phyloP scores from a whole-genome alignment of 1,140 invertebrate genomes.

The Thereuonema tuberculata region DNA sequence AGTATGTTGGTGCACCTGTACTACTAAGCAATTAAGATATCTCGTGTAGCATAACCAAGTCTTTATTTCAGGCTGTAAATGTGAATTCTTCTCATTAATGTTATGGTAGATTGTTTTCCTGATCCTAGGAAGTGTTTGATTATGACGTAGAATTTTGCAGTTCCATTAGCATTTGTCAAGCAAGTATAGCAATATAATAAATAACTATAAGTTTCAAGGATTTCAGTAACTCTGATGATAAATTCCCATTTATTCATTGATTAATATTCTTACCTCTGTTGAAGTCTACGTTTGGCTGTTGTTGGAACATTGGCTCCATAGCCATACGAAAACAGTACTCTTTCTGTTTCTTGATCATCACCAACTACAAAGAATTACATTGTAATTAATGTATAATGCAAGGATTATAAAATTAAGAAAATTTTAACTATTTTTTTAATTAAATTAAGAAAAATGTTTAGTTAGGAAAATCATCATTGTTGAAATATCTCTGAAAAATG shows the following conservation, averaged over 20 bases:
- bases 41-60: too few relatives aligned
- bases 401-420: conserved; percentile 18
- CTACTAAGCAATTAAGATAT: too few relatives aligned
- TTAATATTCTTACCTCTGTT: conserved; percentile 32
- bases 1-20: too few relatives aligned
- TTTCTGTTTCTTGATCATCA: background rate
- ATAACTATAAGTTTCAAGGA: conserved; percentile 16
- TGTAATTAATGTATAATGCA: too few relatives aligned
- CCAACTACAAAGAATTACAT: background rate
- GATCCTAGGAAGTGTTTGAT: conserved; percentile 28
- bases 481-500: too few relatives aligned
- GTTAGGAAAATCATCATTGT: too few relatives aligned
- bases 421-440: too few relatives aligned
- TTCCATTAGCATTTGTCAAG: conserved; percentile 30
- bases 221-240: background rate
- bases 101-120: background rate
- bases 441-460: background rate
- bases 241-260: background rate
- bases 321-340: conserved; percentile 29
- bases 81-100: conserved; percentile 1
- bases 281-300: conserved; percentile 30
- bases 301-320: conserved; percentile 33
- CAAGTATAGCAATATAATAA: too few relatives aligned
- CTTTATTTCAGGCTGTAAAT: too few relatives aligned
- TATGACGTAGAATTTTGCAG: conserved; percentile 29